Base-by-base conservation (phyloP, 2,888 invertebrate genomes). In the Acleris literana region DNA sequence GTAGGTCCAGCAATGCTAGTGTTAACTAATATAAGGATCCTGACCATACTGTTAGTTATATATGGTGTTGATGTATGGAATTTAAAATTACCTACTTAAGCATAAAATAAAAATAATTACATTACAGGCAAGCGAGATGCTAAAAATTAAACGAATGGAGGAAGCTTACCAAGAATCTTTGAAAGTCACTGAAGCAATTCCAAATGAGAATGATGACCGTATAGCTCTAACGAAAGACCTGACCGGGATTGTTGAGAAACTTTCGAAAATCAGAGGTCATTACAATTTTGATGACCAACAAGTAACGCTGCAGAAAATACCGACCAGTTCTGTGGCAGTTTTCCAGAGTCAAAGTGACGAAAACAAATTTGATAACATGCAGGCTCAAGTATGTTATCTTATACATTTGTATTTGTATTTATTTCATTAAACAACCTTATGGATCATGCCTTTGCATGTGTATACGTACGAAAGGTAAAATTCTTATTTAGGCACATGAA, bases 311-410 rank as follows among this genome's bases (percentile, higher is more conserved):
- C 93, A 95, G 75, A 84, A 88, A 64, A 94, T 95, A 69, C 93
- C 94, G 9, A 93, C 93, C 46, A 94, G 93, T 73, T 85, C 91
- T 54, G 92, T 92, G 46, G 96, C 95, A 29, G 94, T 95, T 0
- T 96, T 94, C 81, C 96, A 96, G 85, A 95, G 94, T 66, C 76
- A 72, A 71, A 64, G 75, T 64, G 77, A 79, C 72, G 80, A 85
- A 66, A 82, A 75, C 73, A 82, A 85, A 53, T 78, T 81, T 33
- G 86, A 90, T 71, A 89, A 87, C 72, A 95, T 95, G 86, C 94
- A 93, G 77, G 86, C 90, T 18, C 94, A 96, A 86, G 95, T 95
- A 87, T 78, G 79, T 74, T 33, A 63, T 58, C 48, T 65, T 63
- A 48, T 69, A 64, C 60, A 60, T 56, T 46, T 2, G 17, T 17